Conservation (phyloP, 1,140 invertebrate species). For the Lucilia sericata region DNA sequence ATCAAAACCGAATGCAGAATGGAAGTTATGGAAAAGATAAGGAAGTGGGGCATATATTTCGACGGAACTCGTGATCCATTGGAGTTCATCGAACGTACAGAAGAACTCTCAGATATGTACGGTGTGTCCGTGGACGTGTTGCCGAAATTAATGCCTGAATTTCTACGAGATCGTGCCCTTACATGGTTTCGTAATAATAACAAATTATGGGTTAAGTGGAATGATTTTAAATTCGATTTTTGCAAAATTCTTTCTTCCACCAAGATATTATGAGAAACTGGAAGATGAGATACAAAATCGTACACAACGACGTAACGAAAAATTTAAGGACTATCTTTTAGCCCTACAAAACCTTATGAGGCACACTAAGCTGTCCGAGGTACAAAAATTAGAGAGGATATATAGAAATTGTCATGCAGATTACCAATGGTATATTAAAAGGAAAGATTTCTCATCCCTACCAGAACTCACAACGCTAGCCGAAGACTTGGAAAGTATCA, state of each 20-base stretch:
- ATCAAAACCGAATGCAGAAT: too few species aligned
- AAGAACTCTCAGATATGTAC: not conserved
- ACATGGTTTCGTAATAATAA: not conserved
- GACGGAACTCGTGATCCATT: too few species aligned
- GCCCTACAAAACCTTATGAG: slow-evolving; percentile 6
- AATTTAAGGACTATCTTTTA: not conserved
- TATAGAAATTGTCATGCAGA: not conserved
- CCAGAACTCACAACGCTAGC: not conserved
- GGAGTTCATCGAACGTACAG: not conserved
- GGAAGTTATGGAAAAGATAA: too few species aligned
- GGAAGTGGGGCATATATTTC: not conserved
- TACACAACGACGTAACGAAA: not conserved
- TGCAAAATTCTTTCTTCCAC: not conserved
- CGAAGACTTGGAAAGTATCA: not conserved
- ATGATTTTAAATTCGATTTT: not conserved
- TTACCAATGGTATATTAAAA: slow-evolving; percentile 17
- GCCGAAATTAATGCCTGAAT: not conserved
- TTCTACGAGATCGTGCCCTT: not conserved
- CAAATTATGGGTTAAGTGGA: not conserved
- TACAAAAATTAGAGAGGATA: not conserved
- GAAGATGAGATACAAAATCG: not conserved
- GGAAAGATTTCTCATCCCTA: not conserved
- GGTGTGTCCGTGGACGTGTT: not conserved
- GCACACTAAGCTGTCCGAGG: not conserved
- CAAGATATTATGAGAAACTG: not conserved